Evolutionary conservation across 2,797 vertebrate species (phyloP), one percentile per base, ranked within the genome.

Genomic region (Scarus forsteni): DNA sequence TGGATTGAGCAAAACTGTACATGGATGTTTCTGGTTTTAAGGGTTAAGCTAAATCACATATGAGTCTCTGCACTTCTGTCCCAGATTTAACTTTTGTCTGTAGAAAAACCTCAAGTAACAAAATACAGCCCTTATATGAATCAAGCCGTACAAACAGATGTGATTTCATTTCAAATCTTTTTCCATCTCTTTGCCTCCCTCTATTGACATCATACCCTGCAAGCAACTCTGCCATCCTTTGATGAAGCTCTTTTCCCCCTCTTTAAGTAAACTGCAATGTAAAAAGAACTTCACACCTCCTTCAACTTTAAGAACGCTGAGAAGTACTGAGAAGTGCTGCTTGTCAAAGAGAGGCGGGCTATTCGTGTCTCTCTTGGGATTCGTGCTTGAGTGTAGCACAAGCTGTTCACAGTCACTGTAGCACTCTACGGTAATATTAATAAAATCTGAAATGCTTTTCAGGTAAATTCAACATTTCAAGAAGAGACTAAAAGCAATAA

Each of bases 401-500:
- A 76, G 52, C 69, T 8, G 34, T 52, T 66, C 66, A 65, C 75
- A 76, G 75, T 50, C 35, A 7, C 42, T 53, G 27, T 13, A 75
- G 60, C 68, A 50, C 45, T 14, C 44, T n/a, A 7, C 38, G 49
- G 78, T 77, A 72, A 62, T 71, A 68, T 76, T 77, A 77, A 83
- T 84, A 68, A 54, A 68, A 64, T 65, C 64, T 57, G 46, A 52
- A 82, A 53, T 70, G 65, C 53, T 86, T 80, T 84, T 75, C 52
- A 78, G 45, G 54, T 61, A 79, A 46, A 34, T 53, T 70, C 52
- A 44, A 55, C 48, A 52, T 59, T 71, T 85, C 39, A 49, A 57
- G 34, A 18, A 56, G 55, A 67, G 55, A 66, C 60, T 60, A 44
- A 43, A 64, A 77, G 75, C 67, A 71, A 67, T 79, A 75, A 58